Base-by-base conservation (phyloP, 2,888 invertebrate genomes). In the Apodemia duryi region DNA sequence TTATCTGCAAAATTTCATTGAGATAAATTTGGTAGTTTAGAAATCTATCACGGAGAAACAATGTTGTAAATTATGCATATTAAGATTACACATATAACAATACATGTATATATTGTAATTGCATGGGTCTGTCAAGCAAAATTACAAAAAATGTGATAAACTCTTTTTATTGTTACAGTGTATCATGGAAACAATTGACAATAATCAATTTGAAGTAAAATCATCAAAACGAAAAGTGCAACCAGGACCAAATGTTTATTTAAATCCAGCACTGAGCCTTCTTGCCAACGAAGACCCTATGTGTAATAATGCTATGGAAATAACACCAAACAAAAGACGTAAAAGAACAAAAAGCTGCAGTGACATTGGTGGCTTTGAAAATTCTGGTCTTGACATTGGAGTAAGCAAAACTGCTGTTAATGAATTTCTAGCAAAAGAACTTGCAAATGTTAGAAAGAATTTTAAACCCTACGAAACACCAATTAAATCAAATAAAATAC, bases 221-320 rank as follows among this genome's bases (percentile, higher is more conserved):
- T 83, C 85, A 6, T 75, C 74, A 63, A 82, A 92, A 73, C 77
- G 92, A n/a, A 92, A 92, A 70, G 82, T 88, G 46, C 75, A 77
- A 6, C 74, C 82, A 4, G 84, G 84, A 49, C 75, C 84, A 0
- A 92, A 89, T 69, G 86, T 80, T 0, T 92, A 91, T 70, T 75
- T 89, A 10, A 92, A 92, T 70, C 92, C 92, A 6, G 92, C 86
- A 0, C 68, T 92, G 1, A 92, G 92, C 66, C 75, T 92, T 0
- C 79, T 92, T 0, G 89, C 80, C 5, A 92, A 90, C 67, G 92
- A 92, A 13, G 92, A 92, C 67, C 84, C 82, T 5, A 92, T 92
- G 81, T 90, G 91, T 71, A 92, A 92, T 75, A 92, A 84, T 0
- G 87, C 83, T 6, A 91, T 92, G 91, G 92, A 92, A 76, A 83